A percentile compares a stretch with the other conserved stretches of the same genome.
Evolutionary conservation across 2,113 vertebrate genomes (phyloP).

Genomic region (Gymnorhina tibicen): DNA sequence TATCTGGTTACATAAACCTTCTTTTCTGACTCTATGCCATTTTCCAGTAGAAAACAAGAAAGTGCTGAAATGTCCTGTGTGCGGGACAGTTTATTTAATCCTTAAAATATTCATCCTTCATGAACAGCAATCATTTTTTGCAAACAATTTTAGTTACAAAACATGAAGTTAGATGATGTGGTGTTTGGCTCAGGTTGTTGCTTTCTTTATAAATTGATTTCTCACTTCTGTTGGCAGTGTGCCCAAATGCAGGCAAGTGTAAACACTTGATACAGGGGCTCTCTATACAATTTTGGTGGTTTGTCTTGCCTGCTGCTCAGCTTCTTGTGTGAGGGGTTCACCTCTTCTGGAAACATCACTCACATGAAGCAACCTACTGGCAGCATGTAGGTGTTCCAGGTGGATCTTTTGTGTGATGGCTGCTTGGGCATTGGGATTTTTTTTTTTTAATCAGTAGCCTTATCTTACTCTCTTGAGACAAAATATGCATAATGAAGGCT

Average conservation of each 20-base stretch:
- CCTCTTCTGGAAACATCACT: background rate
- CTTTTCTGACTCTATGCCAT: background rate
- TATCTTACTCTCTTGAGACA: background rate
- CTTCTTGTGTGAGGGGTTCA: background rate
- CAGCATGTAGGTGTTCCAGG: background rate
- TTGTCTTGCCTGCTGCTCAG: accelerated
- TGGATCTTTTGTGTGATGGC: background rate
- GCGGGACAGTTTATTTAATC: background rate
- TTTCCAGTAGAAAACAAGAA: background rate
- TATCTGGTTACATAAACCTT: background rate
- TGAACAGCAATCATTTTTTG: background rate
- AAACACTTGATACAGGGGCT: background rate
- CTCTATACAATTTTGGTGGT: background rate
- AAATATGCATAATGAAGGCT: background rate
- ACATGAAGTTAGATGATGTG: background rate
- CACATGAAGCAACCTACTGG: accelerated
- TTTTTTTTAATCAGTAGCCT: background rate
- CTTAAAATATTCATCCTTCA: background rate
- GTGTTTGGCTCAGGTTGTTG: background rate
- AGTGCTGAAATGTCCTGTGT: background rate
- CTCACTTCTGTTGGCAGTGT: background rate
- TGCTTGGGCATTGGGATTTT: background rate
- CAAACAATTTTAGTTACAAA: background rate
- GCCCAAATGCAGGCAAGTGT: background rate
- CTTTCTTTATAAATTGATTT: background rate